Percentiles rank a stretch among this genome's conserved stretches.
Evolutionary conservation across 2,113 vertebrate species (phyloP).

Genomic region (Pantherophis guttatus): DNA sequence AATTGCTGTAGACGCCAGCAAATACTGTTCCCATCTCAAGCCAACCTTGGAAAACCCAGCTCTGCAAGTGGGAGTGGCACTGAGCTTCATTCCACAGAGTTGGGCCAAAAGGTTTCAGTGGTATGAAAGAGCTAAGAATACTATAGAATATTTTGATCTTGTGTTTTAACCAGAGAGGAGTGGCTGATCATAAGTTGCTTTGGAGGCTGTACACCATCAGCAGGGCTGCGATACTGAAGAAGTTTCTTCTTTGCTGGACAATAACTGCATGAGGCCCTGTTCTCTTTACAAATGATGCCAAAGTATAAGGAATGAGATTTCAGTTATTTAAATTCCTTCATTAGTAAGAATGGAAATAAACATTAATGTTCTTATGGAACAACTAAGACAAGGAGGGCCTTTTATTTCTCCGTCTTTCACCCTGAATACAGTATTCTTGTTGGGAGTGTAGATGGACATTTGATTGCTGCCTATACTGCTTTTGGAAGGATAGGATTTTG

Average conservation of each 20-base stretch:
- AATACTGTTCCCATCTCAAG: not conserved
- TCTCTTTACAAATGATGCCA: not conserved
- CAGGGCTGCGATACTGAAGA: not conserved
- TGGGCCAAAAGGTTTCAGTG: not conserved
- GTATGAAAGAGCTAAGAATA: not conserved
- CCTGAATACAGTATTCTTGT: not conserved
- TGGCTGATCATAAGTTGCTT: not conserved
- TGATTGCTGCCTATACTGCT: not conserved
- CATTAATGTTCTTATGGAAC: not conserved
- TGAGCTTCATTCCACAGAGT: not conserved
- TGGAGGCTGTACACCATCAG: not conserved
- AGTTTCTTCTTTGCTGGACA: not conserved
- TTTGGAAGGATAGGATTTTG: not conserved
- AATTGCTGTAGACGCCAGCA: not conserved
- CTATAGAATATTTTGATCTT: not conserved
- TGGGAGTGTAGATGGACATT: not conserved
- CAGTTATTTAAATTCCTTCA: not conserved
- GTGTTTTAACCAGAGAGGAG: not conserved
- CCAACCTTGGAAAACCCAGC: not conserved
- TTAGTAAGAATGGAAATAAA: not conserved
- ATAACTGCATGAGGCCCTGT: not conserved
- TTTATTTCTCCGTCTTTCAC: not conserved
- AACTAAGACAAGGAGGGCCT: not conserved
- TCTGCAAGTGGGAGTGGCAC: not conserved
- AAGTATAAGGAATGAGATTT: not conserved